These are phyloP conservation scores for Xestia xanthographa DNA, from an alignment of 2,888 invertebrate species.

Conservation along the genomic window DNA sequence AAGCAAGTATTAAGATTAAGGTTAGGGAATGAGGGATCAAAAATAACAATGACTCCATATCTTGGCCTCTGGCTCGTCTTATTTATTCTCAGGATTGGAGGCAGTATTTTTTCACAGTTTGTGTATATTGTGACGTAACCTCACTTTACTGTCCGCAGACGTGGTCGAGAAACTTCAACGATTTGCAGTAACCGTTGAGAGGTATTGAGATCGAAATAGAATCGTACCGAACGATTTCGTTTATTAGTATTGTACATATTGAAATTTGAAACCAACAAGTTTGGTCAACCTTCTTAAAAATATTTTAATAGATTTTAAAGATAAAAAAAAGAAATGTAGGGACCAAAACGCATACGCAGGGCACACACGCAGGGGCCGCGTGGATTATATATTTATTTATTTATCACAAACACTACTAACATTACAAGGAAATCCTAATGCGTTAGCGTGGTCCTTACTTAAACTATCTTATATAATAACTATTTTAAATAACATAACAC, in stretches of 20 bases:
- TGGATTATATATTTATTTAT: no score
- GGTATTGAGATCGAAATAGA: not conserved
- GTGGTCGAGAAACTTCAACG: conserved; percentile 11
- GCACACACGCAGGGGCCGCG: no score
- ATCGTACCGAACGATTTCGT: not conserved
- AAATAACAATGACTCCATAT: not conserved
- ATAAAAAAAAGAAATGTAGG: not conserved
- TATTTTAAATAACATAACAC: no score
- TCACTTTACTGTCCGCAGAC: conserved; percentile 24
- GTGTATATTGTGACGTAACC: conserved; percentile 20
- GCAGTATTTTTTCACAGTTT: not conserved
- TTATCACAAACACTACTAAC: no score
- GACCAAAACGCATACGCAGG: not conserved
- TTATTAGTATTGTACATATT: not conserved
- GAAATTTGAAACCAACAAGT: no score
- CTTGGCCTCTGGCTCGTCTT: not conserved
- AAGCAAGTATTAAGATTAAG: not conserved
- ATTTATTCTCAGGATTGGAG: not conserved
- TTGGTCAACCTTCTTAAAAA: not conserved
- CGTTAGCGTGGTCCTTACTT: no score
- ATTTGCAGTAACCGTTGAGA: conserved; percentile 12
- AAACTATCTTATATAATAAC: no score
- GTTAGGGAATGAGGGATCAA: not conserved
- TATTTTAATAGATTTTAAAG: not conserved
- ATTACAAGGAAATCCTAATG: no score